Evolutionary conservation across 2,888 invertebrate species (phyloP).

Genomic region (Sarcophaga subvicina): DNA sequence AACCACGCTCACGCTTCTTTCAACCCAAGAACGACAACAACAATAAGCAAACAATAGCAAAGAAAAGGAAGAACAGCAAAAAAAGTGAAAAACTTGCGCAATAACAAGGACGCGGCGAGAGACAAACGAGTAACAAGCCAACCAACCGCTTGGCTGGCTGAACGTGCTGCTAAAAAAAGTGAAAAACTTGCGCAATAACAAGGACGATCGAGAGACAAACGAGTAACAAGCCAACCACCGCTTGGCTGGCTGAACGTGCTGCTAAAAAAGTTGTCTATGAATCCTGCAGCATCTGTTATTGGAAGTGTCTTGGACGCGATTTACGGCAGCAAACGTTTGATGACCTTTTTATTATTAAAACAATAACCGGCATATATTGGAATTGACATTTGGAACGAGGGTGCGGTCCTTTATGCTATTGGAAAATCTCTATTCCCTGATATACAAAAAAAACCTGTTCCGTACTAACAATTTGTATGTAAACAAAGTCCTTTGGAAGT

Average conservation of each 20-base stretch:
- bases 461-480: neutral
- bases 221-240: neutral
- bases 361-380: constrained; percentile 51
- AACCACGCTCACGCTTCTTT: constrained; percentile 47
- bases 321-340: constrained; percentile 44
- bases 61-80: neutral
- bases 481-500: constrained; percentile 37
- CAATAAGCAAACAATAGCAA: neutral
- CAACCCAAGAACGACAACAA: neutral
- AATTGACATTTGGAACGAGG: constrained; percentile 59
- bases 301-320: constrained; percentile 41
- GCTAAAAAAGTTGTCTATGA: constrained; percentile 1
- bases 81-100: constrained; percentile 39
- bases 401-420: constrained; percentile 52
- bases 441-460: constrained; percentile 18
- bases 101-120: neutral
- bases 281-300: constrained; percentile 60
- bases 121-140: neutral
- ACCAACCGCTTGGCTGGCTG: neutral
- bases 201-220: neutral
- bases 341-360: constrained; percentile 53
- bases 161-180: neutral
- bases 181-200: constrained; percentile 45
- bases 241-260: neutral
- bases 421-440: constrained; percentile 6